These are phyloP conservation scores for Agrochola circellaris DNA, from an alignment of 2,888 invertebrate species.

Conservation along the genomic window DNA sequence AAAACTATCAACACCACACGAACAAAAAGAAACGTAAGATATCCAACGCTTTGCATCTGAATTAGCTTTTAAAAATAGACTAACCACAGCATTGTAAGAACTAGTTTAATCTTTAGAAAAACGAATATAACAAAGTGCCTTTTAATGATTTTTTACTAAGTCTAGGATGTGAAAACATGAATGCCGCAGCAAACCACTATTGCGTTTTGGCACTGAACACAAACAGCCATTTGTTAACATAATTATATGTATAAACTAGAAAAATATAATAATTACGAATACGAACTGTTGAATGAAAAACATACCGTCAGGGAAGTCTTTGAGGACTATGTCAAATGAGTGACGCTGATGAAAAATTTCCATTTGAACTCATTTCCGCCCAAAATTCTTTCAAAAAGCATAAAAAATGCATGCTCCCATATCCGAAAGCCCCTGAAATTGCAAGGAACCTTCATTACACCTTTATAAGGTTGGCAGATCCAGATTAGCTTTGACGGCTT, in stretches of 20 bases:
- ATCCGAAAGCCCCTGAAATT: slow-evolving; percentile 34
- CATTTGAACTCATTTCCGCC: slow-evolving; percentile 14
- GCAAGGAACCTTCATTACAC: slow-evolving; percentile 51
- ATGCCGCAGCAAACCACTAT: slow-evolving; percentile 29
- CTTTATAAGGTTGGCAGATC: slow-evolving; percentile 56
- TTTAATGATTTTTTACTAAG: slow-evolving; percentile 38
- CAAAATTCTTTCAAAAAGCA: slow-evolving; percentile 6
- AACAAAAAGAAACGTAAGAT: neutral
- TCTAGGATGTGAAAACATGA: slow-evolving; percentile 20
- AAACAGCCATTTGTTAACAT: slow-evolving; percentile 16
- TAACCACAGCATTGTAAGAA: neutral
- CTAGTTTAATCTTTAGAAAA: neutral
- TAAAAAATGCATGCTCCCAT: slow-evolving; percentile 42
- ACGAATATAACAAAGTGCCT: neutral
- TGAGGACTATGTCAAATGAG: neutral
- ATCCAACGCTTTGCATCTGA: neutral
- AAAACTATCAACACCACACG: neutral
- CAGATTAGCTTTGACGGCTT: slow-evolving; percentile 54
- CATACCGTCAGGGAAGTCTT: neutral
- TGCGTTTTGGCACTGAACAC: slow-evolving; percentile 39
- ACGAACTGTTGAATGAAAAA: neutral
- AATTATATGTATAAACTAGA: slow-evolving; percentile 31
- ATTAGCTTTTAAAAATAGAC: neutral
- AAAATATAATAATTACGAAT: slow-evolving; percentile 17
- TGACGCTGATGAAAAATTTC: slow-evolving; percentile 6